Conservation (phyloP, 92 coral and sea anemone genomes). For the Bergia sp. region DNA sequence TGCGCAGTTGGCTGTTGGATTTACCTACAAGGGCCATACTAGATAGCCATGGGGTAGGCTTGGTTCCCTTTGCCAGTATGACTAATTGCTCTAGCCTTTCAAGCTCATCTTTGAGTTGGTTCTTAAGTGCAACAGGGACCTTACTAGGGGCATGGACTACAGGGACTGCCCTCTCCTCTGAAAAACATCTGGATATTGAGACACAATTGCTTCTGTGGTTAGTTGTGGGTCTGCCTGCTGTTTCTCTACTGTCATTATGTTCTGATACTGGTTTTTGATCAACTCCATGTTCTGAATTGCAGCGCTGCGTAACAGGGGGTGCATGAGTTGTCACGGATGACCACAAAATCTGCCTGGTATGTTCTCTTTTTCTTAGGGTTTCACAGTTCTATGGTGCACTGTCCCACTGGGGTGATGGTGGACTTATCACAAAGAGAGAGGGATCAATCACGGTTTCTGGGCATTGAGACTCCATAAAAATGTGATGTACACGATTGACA, state of each 20-base stretch:
- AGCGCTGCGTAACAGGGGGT: constrained; percentile 37
- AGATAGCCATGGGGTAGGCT: constrained; percentile 47
- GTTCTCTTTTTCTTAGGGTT: constrained; percentile 46
- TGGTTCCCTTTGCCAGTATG: constrained; percentile 25
- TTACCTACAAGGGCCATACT: constrained; percentile 41
- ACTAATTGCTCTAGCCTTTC: constrained; percentile 22
- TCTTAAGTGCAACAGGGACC: constrained; percentile 33
- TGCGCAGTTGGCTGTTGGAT: constrained; percentile 29
- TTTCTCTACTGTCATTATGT: constrained; percentile 36
- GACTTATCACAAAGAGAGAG: constrained; percentile 6
- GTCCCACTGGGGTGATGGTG: background rate
- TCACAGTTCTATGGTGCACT: constrained; percentile 3
- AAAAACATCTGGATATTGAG: constrained; percentile 44
- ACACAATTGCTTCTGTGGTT: constrained; percentile 31
- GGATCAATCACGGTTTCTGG: too few relatives aligned
- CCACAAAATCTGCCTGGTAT: constrained; percentile 47
- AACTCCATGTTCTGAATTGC: constrained; percentile 48
- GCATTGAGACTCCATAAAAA: too few relatives aligned
- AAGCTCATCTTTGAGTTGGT: constrained; percentile 36
- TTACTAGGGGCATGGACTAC: too few relatives aligned
- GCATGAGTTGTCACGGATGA: constrained; percentile 35
- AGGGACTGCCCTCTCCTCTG: constrained; percentile 7
- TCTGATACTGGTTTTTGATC: constrained; percentile 40
- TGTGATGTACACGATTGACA: too few relatives aligned
- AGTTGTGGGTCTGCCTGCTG: constrained; percentile 5